Base-by-base conservation (phyloP, 2,888 invertebrate species). In the Machimus rusticus region DNA sequence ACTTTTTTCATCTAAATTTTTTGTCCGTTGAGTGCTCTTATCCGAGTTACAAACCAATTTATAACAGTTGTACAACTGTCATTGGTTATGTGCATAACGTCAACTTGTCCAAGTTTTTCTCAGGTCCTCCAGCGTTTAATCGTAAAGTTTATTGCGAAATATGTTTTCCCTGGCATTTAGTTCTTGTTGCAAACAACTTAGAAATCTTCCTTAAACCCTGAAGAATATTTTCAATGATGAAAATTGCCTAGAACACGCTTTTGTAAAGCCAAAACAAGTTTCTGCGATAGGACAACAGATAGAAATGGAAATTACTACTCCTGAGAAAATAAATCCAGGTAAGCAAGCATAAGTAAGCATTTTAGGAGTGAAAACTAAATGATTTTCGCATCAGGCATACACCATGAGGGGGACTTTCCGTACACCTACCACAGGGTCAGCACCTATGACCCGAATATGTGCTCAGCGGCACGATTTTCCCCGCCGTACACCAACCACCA, bases 371-470 rank as follows among this genome's bases (percentile, higher is more conserved):
- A 14, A 5, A 28, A 34, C 5, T 51, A 43, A 84, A 9, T 23
- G 19, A 37, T 12, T 19, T 84, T 31, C 39, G 1, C n/a, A n/a
- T 9, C 46, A 85, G 85, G 85, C 9, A 28, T 46, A 28, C 28
- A 66, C 4, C 37, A 57, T 37, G 84, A 74, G 16, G 19, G 37
- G 19, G 39, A 85, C 5, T 76, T 85, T 55, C 86, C 79, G 1
- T 87, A 76, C 23, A 28, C 86, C 2, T 88, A 88, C 34, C 88
- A 88, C 55, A 43, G 86, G 12, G 55, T 78, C 2, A 88, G 86
- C 39, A 19, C 88, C 0, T 88, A 81, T 82, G 88, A 88, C 43
- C 88, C 88, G 16, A 88, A 88, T 88, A 79, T 87, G 81, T 87
- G 87, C 43, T 87, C 81, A 9, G 31, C 87, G 14, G 77, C 86